These are phyloP conservation scores for Chromoteleia sp. DNA, from an alignment of 2,888 invertebrate genomes.

Conservation along the genomic window DNA sequence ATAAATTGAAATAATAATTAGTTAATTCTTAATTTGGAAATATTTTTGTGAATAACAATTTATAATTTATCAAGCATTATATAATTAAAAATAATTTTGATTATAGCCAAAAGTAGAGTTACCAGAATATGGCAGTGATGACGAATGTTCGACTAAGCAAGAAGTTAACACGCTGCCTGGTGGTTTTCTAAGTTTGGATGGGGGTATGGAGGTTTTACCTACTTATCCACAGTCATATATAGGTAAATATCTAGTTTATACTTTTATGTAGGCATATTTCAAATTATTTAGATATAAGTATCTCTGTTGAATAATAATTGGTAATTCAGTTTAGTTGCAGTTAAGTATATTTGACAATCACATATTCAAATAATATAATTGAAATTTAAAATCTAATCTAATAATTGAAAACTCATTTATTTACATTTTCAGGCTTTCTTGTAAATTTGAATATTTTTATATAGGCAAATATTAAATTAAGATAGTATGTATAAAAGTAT, in stretches of 20 bases:
- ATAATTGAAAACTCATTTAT: neutral
- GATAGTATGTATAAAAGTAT: no score
- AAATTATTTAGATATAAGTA: no score
- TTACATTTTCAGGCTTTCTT: no score
- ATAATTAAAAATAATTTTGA: slow-evolving; percentile 40
- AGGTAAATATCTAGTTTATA: slow-evolving; percentile 75
- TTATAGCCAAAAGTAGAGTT: slow-evolving; percentile 90
- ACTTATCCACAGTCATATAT: slow-evolving; percentile 82
- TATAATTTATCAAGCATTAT: slow-evolving; percentile 9
- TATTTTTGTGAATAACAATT: neutral
- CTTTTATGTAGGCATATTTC: neutral
- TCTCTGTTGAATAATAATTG: no score
- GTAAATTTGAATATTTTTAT: no score
- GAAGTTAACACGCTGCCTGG: slow-evolving; percentile 83
- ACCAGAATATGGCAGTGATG: slow-evolving; percentile 90
- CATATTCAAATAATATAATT: no score
- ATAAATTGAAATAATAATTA: no score
- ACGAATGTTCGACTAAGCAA: slow-evolving; percentile 85
- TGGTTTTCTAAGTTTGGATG: slow-evolving; percentile 83
- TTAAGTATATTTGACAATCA: no score
- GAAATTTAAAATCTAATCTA: neutral
- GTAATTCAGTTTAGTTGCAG: no score
- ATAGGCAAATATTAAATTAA: no score
- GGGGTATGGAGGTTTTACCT: slow-evolving; percentile 84
- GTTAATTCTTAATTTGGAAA: neutral